phyloP scores from a whole-genome alignment of 2,888 invertebrate species.

The Chironomus tentans region DNA sequence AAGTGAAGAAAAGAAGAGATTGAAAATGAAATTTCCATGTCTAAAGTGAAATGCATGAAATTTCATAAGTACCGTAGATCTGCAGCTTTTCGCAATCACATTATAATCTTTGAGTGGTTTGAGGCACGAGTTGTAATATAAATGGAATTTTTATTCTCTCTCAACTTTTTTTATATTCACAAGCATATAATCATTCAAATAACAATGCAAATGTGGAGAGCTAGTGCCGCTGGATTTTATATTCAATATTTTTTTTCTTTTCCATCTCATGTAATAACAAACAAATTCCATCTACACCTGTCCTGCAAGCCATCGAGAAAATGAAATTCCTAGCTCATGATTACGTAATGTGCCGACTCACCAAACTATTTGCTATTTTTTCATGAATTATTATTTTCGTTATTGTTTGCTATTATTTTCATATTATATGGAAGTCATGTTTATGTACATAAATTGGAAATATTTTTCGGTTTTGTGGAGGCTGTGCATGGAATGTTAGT shows the following conservation, averaged over 20 bases:
- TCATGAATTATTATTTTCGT: not conserved
- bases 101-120: not conserved
- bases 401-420: not conserved
- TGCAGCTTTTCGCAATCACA: constrained; percentile 2
- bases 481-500: not conserved
- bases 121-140: not conserved
- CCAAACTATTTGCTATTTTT: not conserved
- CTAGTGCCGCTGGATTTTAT: not conserved
- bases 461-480: constrained; percentile 2
- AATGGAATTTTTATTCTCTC: not conserved
- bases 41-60: constrained; percentile 12
- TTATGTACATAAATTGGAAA: constrained; percentile 23
- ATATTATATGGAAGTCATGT: constrained; percentile 17
- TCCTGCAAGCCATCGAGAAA: not conserved
- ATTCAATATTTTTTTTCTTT: not conserved
- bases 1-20: not conserved
- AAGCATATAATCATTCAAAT: not conserved
- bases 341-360: constrained; percentile 8
- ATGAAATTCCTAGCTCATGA: not conserved
- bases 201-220: not conserved
- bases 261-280: not conserved
- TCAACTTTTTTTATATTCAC: not conserved
- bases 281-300: constrained; percentile 3
- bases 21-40: constrained; percentile 24
- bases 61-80: constrained; percentile 1